Conservation (phyloP, 2,113 vertebrate species). For the Bubo blakistoni region DNA sequence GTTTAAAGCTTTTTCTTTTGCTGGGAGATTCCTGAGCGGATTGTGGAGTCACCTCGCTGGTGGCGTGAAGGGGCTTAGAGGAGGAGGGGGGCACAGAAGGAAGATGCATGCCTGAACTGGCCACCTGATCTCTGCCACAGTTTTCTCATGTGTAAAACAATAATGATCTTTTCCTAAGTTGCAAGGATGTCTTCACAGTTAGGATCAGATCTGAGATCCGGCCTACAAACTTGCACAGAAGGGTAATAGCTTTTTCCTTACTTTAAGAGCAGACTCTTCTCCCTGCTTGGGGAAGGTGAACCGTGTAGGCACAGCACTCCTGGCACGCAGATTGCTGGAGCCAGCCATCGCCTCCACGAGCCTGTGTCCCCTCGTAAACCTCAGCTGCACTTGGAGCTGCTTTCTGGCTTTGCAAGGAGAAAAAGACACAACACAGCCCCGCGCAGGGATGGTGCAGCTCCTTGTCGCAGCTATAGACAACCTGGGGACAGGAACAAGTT, state of each 20-base stretch:
- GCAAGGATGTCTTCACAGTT: not conserved
- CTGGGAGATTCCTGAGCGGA: not conserved
- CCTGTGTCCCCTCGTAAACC: not conserved
- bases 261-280: not conserved
- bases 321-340: not conserved
- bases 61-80: not conserved
- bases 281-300: not conserved
- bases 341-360: fast-evolving
- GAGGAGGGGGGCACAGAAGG: not conserved
- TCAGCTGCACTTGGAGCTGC: not conserved
- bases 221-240: not conserved
- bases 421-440: not conserved
- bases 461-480: fast-evolving
- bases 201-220: not conserved
- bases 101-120: not conserved
- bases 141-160: not conserved
- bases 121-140: not conserved
- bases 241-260: not conserved
- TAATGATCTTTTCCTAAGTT: not conserved
- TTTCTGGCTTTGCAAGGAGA: not conserved
- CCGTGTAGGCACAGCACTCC: fast-evolving
- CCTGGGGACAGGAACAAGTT: fast-evolving
- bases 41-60: not conserved
- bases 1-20: conserved; percentile 65
- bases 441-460: fast-evolving